phyloP scores from a whole-genome alignment of 2,113 vertebrate genomes.

The Nanorana parkeri region DNA sequence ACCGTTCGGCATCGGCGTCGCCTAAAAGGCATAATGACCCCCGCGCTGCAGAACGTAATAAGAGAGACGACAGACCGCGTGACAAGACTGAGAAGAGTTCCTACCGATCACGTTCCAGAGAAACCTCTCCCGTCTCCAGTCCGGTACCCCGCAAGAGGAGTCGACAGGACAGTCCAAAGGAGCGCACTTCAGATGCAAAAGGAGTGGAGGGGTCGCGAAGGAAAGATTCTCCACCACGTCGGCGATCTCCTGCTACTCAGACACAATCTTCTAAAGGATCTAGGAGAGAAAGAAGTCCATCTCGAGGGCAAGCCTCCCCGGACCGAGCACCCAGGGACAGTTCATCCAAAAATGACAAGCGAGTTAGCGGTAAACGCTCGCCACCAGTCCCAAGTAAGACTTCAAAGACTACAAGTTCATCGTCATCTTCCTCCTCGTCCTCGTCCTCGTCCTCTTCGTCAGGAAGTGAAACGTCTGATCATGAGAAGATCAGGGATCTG shows the following conservation, averaged over 20 bases:
- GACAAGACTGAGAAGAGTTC: conserved; percentile 2
- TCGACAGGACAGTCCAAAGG: not conserved
- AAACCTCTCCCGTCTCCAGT: not conserved
- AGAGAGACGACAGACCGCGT: not conserved
- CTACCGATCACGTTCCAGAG: not conserved
- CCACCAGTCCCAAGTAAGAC: not conserved
- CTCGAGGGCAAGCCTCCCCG: not conserved
- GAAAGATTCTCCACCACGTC: not conserved
- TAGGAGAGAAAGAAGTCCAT: conserved; percentile 14
- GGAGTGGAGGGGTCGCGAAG: not conserved
- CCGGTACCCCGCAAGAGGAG: not conserved
- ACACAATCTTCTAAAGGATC: not conserved
- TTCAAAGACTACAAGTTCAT: not conserved
- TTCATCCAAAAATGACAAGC: conserved; percentile 10
- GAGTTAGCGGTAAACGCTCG: not conserved
- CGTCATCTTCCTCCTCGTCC: not conserved
- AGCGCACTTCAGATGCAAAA: not conserved
- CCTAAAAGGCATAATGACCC: conserved; percentile 1
- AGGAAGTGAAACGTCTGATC: conserved; percentile 36
- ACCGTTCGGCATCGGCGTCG: conserved; percentile 3
- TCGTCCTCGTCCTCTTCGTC: conserved; percentile 17
- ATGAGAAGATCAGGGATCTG: not conserved
- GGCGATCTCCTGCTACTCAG: not conserved
- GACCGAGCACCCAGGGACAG: not conserved
- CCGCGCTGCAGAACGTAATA: not conserved